A percentile compares a stretch with the other conserved stretches of the same genome.
Conservation (phyloP, 2,888 invertebrate species). For the Rhagonycha fulva region DNA sequence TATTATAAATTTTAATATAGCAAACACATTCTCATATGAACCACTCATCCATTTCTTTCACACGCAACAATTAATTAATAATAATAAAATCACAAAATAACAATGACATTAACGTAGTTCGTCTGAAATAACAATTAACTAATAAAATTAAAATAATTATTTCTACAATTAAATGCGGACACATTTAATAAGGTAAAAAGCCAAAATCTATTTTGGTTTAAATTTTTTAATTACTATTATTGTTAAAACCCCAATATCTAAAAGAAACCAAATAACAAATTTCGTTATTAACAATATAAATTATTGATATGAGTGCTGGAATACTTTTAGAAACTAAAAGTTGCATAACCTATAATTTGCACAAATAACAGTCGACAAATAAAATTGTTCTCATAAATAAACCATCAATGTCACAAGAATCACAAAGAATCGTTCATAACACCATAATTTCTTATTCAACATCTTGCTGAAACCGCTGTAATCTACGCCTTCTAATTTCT, state of each 20-base stretch:
- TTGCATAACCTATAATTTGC: neutral
- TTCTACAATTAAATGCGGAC: neutral
- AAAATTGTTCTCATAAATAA: neutral
- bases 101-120: neutral
- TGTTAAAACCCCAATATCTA: neutral
- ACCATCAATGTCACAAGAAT: neutral
- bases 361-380: neutral
- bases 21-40: neutral
- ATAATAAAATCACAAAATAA: conserved; percentile 1
- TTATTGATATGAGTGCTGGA: neutral
- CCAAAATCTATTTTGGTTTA: neutral
- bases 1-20: neutral
- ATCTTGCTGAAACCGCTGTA: conserved; percentile 67
- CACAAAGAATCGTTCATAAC: neutral
- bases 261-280: neutral
- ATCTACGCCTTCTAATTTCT: conserved; percentile 75
- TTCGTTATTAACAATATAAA: neutral
- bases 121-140: neutral
- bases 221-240: neutral
- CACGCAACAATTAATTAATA: neutral
- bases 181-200: neutral
- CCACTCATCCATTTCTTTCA: neutral
- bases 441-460: conserved; percentile 9
- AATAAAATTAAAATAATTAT: neutral
- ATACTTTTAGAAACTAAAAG: neutral